Base-by-base conservation (phyloP, 2,113 vertebrate species). In the Barbus barbus region DNA sequence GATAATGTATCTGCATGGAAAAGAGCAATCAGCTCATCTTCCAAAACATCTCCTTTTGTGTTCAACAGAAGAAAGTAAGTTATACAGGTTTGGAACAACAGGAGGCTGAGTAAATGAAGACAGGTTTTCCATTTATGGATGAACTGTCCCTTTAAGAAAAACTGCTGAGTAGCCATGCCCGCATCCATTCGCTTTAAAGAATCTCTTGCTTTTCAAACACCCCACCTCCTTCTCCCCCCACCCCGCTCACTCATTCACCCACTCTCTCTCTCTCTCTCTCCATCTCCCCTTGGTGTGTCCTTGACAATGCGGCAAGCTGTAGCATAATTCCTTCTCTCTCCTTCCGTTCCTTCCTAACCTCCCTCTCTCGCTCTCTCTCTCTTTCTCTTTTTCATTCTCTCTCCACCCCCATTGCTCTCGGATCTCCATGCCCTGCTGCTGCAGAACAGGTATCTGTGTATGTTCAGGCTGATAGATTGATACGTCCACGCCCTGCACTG, bases 291-390 rank as follows among this genome's bases (percentile, higher is more conserved):
- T 95, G 92, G 91, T 94, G 90, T 94, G 94, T 94, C 94, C 93
- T 95, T 95, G 94, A 94, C 94, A 94, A 94, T 95, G 94, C 94
- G 93, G 93, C 94, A 95, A 94, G 94, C 93, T 92, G 90, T 91
- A 93, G 90, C 90, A 91, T 91, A 91, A 89, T 91, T 91, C 89
- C 87, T 89, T 91, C 85, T 84, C 88, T 90, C 91, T 86, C 73
- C 85, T 90, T 83, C 75, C 58, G 63, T 69, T 75, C 65, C 36
- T 76, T 79, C 63, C 36, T 78, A 36, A 71, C 38, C 41, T 85
- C 74, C 78, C 85, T 67, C 83, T 75, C 72, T 53, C 78, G 84
- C 53, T 67, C 61, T 74, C 78, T 82, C 81, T n/a, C 81, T 44
- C 83, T n/a, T n/a, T 85, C 53, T 67, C 61, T 82, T 58, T 77